phyloP scores from a whole-genome alignment of 2,888 invertebrate genomes.

The Boloria euphrosyne region DNA sequence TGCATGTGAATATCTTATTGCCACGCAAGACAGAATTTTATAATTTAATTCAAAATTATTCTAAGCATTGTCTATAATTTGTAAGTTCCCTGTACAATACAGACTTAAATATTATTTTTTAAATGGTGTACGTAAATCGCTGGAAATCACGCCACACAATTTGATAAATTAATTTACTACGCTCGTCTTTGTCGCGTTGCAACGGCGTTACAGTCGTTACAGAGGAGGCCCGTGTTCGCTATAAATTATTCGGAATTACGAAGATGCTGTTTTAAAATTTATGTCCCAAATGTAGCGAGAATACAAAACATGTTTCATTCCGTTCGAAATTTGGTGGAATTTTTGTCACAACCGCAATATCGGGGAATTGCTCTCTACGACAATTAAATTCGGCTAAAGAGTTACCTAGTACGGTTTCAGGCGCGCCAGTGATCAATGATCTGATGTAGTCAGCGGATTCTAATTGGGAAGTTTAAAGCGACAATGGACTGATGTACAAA shows the following conservation, averaged over 20 bases:
- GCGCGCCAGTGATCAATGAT: background rate
- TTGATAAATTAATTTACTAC: slow-evolving; percentile 44
- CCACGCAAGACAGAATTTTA: no score
- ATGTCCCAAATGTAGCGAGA: slow-evolving; percentile 19
- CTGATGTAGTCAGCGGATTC: slow-evolving; percentile 12
- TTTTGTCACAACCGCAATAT: slow-evolving; percentile 22
- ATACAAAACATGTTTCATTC: slow-evolving; percentile 28
- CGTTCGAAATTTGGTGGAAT: slow-evolving; percentile 15
- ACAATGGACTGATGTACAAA: background rate
- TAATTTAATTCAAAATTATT: no score
- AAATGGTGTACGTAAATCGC: slow-evolving; percentile 13
- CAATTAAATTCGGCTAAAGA: slow-evolving; percentile 16
- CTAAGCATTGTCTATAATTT: no score
- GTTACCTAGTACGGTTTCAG: background rate
- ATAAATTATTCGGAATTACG: slow-evolving; percentile 42
- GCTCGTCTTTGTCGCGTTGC: slow-evolving; percentile 42
- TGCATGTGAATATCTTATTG: no score
- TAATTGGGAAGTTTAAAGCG: background rate
- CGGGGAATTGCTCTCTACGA: slow-evolving; percentile 3
- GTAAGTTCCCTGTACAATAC: no score
- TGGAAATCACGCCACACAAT: slow-evolving; percentile 21
- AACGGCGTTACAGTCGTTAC: slow-evolving; percentile 28
- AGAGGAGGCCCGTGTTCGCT: slow-evolving; percentile 29
- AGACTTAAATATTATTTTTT: no score
- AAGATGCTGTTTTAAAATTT: slow-evolving; percentile 30